Base-by-base conservation (phyloP, 2,888 invertebrate genomes). In the Sepioteuthis lessoniana region DNA sequence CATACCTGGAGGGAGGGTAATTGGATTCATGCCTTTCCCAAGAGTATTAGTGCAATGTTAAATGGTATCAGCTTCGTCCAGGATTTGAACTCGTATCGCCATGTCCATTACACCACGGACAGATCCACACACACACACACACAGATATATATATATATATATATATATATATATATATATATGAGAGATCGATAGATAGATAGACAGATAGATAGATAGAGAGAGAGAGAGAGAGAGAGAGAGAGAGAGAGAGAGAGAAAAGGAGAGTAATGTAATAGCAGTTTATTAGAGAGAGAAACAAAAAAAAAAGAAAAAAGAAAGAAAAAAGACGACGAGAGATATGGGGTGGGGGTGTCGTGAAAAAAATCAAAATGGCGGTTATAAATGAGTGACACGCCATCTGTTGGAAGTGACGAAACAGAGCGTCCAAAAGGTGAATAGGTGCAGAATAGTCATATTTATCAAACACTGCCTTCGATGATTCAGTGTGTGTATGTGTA, bases 371-470 rank as follows among this genome's bases (percentile, higher is more conserved):
- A 60, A 60, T 25, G 60, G 60, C 19, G 25, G 60, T 31, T 28
- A 5, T 25, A 60, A 21, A n/a, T 76, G 76, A 76, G 76, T 76
- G 76, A 76, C 76, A 76, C 76, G 76, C 76, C 76, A 76, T 76
- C 76, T 76, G 76, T n/a, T 76, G 76, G 76, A 31, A n/a, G 31
- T 76, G 76, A 76, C 76, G 76, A 76, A 76, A 76, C 76, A n/a
- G 8, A n/a, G 76, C 76, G 28, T 31, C 28, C 76, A 10, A 76
- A 76, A 76, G 76, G 76, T 76, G 76, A 76, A 76, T 31, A n/a
- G n/a, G 76, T 76, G 76, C 76, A 76, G n/a, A 76, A 76, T 76
- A 76, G 76, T 76, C 76, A 7, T 76, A 76, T 76, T 76, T 31
- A 76, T 76, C 76, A 76, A 7, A n/a, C 0, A 7, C n/a, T 76